phyloP scores from a whole-genome alignment of 2,797 vertebrate species.

The Potorous gilbertii region DNA sequence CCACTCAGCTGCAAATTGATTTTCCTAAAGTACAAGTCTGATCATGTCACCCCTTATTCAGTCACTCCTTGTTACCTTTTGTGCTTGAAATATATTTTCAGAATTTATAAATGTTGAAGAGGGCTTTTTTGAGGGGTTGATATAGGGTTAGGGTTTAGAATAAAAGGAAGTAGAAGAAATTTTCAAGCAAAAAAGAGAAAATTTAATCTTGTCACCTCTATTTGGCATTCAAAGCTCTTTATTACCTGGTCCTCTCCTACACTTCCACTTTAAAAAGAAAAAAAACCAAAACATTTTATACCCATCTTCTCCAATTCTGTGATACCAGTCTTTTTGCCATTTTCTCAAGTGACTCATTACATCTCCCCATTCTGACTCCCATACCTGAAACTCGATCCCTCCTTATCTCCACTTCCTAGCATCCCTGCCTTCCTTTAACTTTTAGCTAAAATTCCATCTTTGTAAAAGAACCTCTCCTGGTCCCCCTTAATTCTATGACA shows the following conservation, averaged over 20 bases:
- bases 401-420: neutral
- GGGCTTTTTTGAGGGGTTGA: neutral
- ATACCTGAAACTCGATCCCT: neutral
- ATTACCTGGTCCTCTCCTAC: no score
- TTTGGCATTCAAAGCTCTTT: no score
- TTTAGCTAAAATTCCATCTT: neutral
- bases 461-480: no score
- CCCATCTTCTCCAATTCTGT: neutral
- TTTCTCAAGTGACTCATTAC: neutral
- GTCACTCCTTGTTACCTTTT: neutral
- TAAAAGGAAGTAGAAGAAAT: neutral
- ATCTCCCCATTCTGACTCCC: neutral
- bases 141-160: neutral
- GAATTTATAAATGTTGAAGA: neutral
- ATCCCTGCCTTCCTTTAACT: neutral
- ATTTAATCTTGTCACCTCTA: no score
- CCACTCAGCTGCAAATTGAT: neutral
- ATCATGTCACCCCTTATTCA: neutral
- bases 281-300: no score
- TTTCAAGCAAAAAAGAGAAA: no score
- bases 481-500: neutral
- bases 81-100: neutral
- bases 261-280: no score
- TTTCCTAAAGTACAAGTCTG: neutral
- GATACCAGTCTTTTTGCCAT: neutral